Evolutionary conservation across 1,140 invertebrate species (phyloP).

Genomic region (Macrostomum lignano): DNA sequence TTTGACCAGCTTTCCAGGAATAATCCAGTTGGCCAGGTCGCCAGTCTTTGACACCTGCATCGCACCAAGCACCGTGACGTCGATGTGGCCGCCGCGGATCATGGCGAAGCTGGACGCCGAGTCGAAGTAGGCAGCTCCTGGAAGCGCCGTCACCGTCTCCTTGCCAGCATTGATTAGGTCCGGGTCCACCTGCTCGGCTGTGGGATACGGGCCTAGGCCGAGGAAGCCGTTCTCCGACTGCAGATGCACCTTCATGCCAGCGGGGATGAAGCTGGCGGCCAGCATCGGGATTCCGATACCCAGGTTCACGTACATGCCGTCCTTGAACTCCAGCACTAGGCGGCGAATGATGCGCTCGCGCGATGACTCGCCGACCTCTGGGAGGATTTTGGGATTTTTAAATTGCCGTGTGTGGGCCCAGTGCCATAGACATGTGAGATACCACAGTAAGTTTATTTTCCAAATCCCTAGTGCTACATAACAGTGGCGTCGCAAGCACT

Average conservation of each 20-base stretch:
- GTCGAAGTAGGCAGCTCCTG: constrained; percentile 66
- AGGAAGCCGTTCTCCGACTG: constrained; percentile 94
- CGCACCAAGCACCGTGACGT: constrained; percentile 76
- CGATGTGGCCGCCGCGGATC: constrained; percentile 83
- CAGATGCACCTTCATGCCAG: constrained; percentile 32
- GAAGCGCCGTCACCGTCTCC: constrained; percentile 68
- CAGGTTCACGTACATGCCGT: constrained; percentile 85
- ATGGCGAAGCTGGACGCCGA: constrained; percentile 94
- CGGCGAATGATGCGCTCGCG: constrained; percentile 62
- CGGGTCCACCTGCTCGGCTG: constrained; percentile 43
- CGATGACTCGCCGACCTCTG: too few species aligned
- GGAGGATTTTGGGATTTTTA: too few species aligned
- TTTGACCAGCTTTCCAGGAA: constrained; percentile 84
- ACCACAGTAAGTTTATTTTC: too few species aligned
- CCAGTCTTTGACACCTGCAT: constrained; percentile 89
- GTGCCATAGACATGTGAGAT: too few species aligned
- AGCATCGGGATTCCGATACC: constrained; percentile 86
- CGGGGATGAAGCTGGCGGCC: constrained; percentile 64
- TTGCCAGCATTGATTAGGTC: constrained; percentile 97
- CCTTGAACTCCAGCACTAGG: constrained; percentile 71
- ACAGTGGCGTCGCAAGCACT: too few species aligned
- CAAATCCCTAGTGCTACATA: too few species aligned
- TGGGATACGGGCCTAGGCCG: constrained; percentile 69
- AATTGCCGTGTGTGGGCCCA: too few species aligned
- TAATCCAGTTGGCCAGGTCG: constrained; percentile 99